These are phyloP conservation scores for Ceratothoa steindachneri DNA, from an alignment of 2,888 invertebrate species.

Conservation along the genomic window DNA sequence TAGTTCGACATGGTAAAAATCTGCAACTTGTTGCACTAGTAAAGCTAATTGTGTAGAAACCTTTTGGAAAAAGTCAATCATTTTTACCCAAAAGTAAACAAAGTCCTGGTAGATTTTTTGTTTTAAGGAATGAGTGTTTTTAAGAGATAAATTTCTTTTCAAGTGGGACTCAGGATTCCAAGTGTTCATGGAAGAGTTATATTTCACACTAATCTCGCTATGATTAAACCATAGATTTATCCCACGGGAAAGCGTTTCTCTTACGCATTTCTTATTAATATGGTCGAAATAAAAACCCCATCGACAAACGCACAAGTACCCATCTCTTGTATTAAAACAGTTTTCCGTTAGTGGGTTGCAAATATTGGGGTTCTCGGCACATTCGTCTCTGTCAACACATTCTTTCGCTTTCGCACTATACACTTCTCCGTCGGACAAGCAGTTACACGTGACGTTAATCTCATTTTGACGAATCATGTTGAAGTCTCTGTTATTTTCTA, in stretches of 20 bases:
- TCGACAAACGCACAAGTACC: conserved; percentile 57
- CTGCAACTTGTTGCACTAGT: background rate
- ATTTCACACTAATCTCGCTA: background rate
- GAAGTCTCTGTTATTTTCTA: conserved; percentile 56
- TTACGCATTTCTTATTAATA: background rate
- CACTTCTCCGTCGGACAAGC: conserved; percentile 55
- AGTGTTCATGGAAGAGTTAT: background rate
- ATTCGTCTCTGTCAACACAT: conserved; percentile 64
- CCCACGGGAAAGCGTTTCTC: background rate
- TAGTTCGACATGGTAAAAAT: background rate
- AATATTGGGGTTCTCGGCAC: conserved; percentile 54
- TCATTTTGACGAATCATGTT: conserved; percentile 58
- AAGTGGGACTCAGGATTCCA: background rate
- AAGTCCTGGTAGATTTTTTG: background rate
- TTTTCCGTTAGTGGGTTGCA: conserved; percentile 54
- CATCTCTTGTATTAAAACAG: conserved; percentile 61
- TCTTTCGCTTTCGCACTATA: conserved; percentile 63
- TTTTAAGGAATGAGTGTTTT: background rate
- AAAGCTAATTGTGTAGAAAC: background rate
- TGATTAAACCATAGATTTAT: no score
- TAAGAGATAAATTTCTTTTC: background rate
- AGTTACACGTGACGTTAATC: conserved; percentile 63
- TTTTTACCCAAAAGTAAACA: background rate
- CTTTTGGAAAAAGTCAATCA: background rate
- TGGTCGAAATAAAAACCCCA: background rate